Conservation (phyloP, 2,888 invertebrate species). For the Oeneis ivallda region DNA sequence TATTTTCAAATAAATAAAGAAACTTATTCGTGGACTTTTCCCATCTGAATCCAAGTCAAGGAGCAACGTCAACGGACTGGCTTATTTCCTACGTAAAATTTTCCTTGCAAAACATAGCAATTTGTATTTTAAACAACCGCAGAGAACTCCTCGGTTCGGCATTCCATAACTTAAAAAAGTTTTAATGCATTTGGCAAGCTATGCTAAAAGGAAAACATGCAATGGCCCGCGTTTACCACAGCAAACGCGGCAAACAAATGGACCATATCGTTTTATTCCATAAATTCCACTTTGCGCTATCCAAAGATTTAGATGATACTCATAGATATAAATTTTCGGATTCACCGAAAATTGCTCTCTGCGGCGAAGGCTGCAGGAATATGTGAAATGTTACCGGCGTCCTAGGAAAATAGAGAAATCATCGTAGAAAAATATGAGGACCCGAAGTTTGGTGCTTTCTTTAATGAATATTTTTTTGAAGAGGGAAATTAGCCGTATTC, state of each 20-base stretch:
- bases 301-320: slow-evolving; percentile 65
- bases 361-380: slow-evolving; percentile 2
- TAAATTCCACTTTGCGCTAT: slow-evolving; percentile 73
- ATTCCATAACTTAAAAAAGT: slow-evolving; percentile 22
- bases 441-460: background rate
- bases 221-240: slow-evolving; percentile 37
- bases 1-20: background rate
- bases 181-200: slow-evolving; percentile 26
- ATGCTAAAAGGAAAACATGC: slow-evolving; percentile 37
- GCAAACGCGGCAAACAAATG: slow-evolving; percentile 62
- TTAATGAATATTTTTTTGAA: no score
- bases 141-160: slow-evolving; percentile 1
- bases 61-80: background rate
- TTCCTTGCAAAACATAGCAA: background rate
- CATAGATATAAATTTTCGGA: slow-evolving; percentile 23
- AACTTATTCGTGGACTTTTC: background rate
- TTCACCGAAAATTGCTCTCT: slow-evolving; percentile 19
- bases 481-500: no score
- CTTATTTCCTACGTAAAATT: background rate
- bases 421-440: background rate
- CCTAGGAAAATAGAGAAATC: background rate
- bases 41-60: background rate
- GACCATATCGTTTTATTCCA: slow-evolving; percentile 58
- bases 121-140: slow-evolving; percentile 8
- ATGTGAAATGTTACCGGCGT: slow-evolving; percentile 7